Conservation (phyloP, 2,888 invertebrate genomes). For the Cosmia trapezina region DNA sequence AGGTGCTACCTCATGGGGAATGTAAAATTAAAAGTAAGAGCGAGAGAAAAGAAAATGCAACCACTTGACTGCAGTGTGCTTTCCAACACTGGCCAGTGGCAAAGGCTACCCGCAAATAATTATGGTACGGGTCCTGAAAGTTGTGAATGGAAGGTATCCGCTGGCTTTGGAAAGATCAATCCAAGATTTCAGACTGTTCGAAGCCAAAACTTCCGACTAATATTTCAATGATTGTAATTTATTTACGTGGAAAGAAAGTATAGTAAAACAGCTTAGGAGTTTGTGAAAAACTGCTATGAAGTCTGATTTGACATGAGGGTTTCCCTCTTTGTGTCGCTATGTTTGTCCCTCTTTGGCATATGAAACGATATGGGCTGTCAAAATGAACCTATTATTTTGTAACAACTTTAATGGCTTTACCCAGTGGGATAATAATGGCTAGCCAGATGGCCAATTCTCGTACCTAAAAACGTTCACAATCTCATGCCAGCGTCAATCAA, state of each 20-base stretch:
- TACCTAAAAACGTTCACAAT: too few relatives aligned
- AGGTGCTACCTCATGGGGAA: conserved; percentile 4
- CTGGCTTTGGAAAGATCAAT: background rate
- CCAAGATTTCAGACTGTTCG: background rate
- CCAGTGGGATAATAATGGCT: background rate
- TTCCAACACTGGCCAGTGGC: too few relatives aligned
- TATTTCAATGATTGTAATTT: background rate
- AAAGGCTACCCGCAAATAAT: background rate
- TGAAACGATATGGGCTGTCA: too few relatives aligned
- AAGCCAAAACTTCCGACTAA: background rate
- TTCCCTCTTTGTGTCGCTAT: too few relatives aligned
- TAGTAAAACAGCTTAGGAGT: background rate
- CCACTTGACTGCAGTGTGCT: background rate
- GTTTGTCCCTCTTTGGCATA: too few relatives aligned
- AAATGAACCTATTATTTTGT: too few relatives aligned
- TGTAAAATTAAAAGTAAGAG: background rate
- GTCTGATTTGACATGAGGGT: too few relatives aligned
- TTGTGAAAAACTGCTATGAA: background rate
- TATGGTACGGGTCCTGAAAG: background rate
- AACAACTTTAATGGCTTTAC: background rate
- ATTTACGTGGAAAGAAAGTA: background rate
- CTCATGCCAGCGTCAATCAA: too few relatives aligned
- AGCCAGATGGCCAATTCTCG: too few relatives aligned
- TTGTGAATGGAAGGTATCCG: background rate
- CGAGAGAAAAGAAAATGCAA: background rate